Base-by-base conservation (phyloP, 2,113 vertebrate genomes). In the Centropus bengalensis region DNA sequence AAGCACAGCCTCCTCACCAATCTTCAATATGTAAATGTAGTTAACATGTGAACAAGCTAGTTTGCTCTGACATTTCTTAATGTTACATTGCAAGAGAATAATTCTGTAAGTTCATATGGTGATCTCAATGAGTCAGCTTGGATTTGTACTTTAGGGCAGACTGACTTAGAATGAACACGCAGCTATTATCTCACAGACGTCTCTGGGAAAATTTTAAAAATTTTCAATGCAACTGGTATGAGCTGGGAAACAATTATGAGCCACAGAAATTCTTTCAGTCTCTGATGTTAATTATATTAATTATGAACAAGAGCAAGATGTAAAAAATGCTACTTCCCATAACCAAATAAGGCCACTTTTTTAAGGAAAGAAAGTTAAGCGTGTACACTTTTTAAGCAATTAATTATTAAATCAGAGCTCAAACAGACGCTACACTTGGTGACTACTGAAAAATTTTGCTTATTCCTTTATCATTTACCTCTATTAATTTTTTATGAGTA, bases 221-320 rank as follows among this genome's bases (percentile, higher is more conserved):
- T 71, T 89, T 77, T 55, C 82, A 28, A 89, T 55, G 16, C 71
- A 91, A 80, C 44, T 88, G 21, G 42, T 89, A 87, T 80, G 63
- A 92, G 75, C 45, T 74, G 55, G 54, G 55, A 87, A 89, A 85
- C 67, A 82, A 66, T 83, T 95, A 73, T 49, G 68, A 84, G 58
- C 60, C 63, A 86, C n/a, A 52, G 21, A 94, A 96, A 60, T 91
- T 86, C 56, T 83, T 79, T 94, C 67, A 63, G 27, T 83, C 18
- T 80, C 77, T 84, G n/a, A 64, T 24, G 59, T 49, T 95, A 88
- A 93, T 91, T 79, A 67, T 70, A 94, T 81, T 91, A 95, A 94
- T 94, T 93, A 88, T 24, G 22, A 75, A 70, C 26, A 92, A 94
- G 88, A 75, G 26, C 4, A 84, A 85, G 62, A 69, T 69, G 52